Percentiles rank a stretch among this genome's conserved stretches.
phyloP scores from a whole-genome alignment of 2,113 vertebrate genomes.

The Phalacrocorax aristotelis region DNA sequence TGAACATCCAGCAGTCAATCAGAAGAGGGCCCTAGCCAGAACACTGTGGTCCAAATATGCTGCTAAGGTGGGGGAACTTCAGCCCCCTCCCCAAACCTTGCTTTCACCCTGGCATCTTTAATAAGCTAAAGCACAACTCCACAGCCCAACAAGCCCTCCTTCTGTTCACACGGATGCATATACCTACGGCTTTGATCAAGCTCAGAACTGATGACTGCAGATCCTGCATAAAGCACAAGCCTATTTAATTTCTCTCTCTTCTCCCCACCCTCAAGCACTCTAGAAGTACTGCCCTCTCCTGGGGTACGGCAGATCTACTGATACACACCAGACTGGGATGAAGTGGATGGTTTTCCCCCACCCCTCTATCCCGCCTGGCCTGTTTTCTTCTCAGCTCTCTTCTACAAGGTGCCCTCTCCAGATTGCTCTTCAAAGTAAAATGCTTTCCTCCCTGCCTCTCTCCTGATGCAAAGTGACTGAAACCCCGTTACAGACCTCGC shows the following conservation, averaged over 20 bases:
- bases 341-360: not conserved
- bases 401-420: conserved; percentile 38
- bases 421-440: conserved; percentile 42
- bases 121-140: not conserved
- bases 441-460: not conserved
- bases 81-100: not conserved
- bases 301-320: not conserved
- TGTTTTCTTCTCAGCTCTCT: not conserved
- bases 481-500: not conserved
- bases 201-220: not conserved
- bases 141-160: not conserved
- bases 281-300: not conserved
- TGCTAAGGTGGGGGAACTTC: not conserved
- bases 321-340: not conserved
- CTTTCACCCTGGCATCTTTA: not conserved
- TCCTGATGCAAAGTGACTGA: conserved; percentile 12
- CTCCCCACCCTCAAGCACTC: not conserved
- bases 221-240: not conserved
- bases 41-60: not conserved
- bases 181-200: not conserved
- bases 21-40: not conserved
- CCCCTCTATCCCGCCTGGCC: not conserved
- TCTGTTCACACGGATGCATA: not conserved
- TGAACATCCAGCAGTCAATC: not conserved
- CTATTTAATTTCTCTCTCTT: not conserved